Evolutionary conservation across 2,113 vertebrate genomes (phyloP), one percentile per base, ranked within the genome.

Genomic region (Balaeniceps rex): DNA sequence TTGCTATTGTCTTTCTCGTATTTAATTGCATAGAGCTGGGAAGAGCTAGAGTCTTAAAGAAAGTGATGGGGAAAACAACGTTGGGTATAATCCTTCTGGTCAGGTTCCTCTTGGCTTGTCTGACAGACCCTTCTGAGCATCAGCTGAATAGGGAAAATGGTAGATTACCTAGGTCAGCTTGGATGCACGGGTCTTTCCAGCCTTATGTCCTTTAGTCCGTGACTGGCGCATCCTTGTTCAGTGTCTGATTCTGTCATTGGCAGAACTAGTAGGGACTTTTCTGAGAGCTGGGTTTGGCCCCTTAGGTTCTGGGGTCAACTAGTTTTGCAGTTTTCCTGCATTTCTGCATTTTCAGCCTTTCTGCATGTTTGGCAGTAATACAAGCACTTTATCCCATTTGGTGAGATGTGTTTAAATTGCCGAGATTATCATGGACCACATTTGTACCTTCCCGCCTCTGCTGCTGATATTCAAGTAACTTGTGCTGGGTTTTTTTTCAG

Each of bases 391-490:
- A n/a, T 72, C 29, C 55, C 14, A 4, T 55, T 75, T 64, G 68
- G 7, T 29, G 64, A 70, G 22, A 17, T 34, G 12, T 36, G 23
- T 54, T 83, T 46, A 15, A 44, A 14, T 54, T 57, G 34, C 78
- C 36, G 75, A 85, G 58, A 14, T 54, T 33, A 29, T 69, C 22
- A 2, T 3, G 10, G 36, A 10, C 61, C 4, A 1, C 17, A 18
- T 52, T 79, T 55, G 14, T 55, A 11, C 17, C 15, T 80, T 38
- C 8, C n/a, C 12, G 0, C 49, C 24, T 38, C 33, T 40, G 0
- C 18, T 61, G 29, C 49, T 79, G n/a, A 9, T 54, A 23, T 5
- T 77, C 11, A 15, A 15, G 51, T 54, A 47, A 36, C 18, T 75
- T 19, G 8, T 23, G 23, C 17, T 47, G 18, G 9, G 9, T 5